Evolutionary conservation across 2,888 invertebrate species (phyloP).

Genomic region (Imbricaverruca yamaguchii): DNA sequence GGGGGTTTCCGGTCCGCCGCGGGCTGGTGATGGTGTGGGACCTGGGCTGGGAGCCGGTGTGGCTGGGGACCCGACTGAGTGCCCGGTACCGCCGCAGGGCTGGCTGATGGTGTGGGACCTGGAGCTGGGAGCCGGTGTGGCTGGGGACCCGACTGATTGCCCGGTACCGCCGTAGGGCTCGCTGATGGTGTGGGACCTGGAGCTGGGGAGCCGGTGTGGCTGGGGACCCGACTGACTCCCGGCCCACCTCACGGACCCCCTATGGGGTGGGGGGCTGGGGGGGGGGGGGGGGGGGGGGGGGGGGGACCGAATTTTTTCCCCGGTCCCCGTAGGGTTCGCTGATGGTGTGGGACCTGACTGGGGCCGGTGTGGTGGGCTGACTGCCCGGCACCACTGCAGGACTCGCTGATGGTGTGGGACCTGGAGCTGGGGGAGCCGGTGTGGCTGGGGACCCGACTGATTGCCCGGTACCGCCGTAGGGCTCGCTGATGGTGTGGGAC

Average conservation of each 20-base stretch:
- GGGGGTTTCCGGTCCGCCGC: background rate
- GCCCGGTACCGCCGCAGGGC: constrained; percentile 2
- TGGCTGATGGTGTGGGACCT: background rate
- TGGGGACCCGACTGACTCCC: too few relatives aligned
- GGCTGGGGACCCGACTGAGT: too few relatives aligned
- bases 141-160: too few relatives aligned
- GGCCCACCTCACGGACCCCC: too few relatives aligned
- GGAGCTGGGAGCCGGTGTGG: too few relatives aligned
- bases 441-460: background rate
- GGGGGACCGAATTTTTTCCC: too few relatives aligned
- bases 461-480: constrained; percentile 46
- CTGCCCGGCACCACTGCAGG: too few relatives aligned
- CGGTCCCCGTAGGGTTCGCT: too few relatives aligned
- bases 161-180: constrained; percentile 71
- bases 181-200: constrained; percentile 82
- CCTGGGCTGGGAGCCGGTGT: background rate
- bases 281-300: too few relatives aligned
- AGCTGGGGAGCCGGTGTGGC: constrained; percentile 79
- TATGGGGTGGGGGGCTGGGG: too few relatives aligned
- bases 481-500: constrained; percentile 83
- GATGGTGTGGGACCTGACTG: too few relatives aligned
- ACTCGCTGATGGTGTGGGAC: background rate
- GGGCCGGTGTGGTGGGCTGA: too few relatives aligned
- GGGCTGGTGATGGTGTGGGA: background rate
- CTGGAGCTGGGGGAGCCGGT: background rate